Evolutionary conservation across 2,888 invertebrate species (phyloP), one percentile per base, ranked within the genome.

Genomic region (Ashinkailepas kermadecensis): DNA sequence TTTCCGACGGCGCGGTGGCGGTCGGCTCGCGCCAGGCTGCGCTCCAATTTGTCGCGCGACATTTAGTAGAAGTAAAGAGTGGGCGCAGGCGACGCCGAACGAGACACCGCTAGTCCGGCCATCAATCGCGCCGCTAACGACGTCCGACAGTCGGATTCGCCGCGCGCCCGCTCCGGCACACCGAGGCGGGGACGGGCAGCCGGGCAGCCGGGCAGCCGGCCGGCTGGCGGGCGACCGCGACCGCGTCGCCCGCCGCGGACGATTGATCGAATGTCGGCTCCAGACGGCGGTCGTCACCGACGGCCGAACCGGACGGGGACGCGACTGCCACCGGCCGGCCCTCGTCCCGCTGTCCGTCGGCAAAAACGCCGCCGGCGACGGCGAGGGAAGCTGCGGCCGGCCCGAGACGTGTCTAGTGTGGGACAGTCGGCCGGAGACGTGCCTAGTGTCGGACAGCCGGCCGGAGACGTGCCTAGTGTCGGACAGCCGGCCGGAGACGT

Each of bases 1-100:
- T 74, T 74, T 74, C 74, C 23, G 15, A 21, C 18, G 1, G 59
- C 1, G 54, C 74, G 54, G 54, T 21, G 54, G 56, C 54, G 54
- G 56, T 21, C 74, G 56, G 65, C 23, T 23, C 39, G 39, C 39
- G 39, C 39, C 39, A 0, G 74, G 74, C 15, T 54, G 74, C 54
- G 54, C 18, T 74, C 23, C 74, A 74, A 74, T 74, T 74, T 74
- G 74, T 74, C 56, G 74, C 21, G 13, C 23, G 74, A 74, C 74
- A 23, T 74, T 74, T 74, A 74, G 74, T 74, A 74, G 74, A 74
- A 74, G 74, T 74, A 74, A 74, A 56, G 74, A 74, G 74, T 54
- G 54, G 74, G 74, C 21, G 74, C 21, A 11, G 18, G 54, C 9
- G 56, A 56, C 74, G 56, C 56, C 74, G 74, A 74, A 74, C 74